Conservation (phyloP, 2,113 vertebrate species). For the Rhinoptilus africanus region DNA sequence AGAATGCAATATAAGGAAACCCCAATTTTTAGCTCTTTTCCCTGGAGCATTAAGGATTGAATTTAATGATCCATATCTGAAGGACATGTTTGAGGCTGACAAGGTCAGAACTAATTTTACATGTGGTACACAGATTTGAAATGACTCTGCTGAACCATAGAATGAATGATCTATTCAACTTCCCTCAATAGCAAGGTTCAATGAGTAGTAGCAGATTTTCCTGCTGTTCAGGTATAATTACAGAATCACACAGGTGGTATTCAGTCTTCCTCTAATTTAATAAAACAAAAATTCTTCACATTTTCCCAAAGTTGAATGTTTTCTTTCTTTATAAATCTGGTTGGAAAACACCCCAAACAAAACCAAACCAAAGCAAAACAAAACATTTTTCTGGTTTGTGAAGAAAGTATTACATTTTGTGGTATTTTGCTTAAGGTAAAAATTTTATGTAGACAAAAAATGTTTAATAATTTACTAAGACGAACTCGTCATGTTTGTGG, state of each 20-base stretch:
- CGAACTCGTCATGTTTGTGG: background rate
- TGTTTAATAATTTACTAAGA: background rate
- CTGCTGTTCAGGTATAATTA: constrained; percentile 41
- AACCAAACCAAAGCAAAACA: background rate
- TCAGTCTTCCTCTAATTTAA: constrained; percentile 35
- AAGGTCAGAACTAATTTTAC: constrained; percentile 64
- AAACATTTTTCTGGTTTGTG: background rate
- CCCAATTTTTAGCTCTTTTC: background rate
- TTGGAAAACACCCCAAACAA: background rate
- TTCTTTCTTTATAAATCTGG: background rate
- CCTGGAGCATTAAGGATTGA: constrained; percentile 23
- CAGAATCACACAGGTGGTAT: background rate
- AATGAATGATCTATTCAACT: constrained; percentile 58
- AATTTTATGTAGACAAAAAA: background rate
- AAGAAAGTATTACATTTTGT: background rate
- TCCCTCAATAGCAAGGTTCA: constrained; percentile 16
- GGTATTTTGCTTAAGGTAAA: background rate
- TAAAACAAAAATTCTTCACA: background rate
- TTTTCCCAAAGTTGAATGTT: background rate
- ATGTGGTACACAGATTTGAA: constrained; percentile 60
- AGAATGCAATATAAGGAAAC: background rate
- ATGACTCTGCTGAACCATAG: constrained; percentile 20
- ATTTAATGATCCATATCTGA: constrained; percentile 63
- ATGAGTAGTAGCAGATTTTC: constrained; percentile 32
- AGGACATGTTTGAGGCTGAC: constrained; percentile 26